Evolutionary conservation across 2,888 invertebrate genomes (phyloP).

Genomic region (Apodemia duryi): DNA sequence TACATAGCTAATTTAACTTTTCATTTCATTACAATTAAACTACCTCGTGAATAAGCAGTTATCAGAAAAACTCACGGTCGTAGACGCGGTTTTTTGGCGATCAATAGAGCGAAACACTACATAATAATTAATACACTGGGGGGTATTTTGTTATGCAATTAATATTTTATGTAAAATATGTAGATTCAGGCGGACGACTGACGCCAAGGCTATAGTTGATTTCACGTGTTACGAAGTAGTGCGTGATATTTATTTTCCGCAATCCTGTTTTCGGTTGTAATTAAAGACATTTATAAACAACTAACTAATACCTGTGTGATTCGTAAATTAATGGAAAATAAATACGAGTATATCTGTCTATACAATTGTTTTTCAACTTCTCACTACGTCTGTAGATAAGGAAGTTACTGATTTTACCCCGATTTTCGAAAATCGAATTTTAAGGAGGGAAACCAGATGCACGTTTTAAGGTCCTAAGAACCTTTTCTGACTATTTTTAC

Average conservation of each 20-base stretch:
- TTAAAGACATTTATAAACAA: neutral
- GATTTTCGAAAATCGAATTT: too few species aligned
- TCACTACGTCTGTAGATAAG: too few species aligned
- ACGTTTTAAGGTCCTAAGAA: too few species aligned
- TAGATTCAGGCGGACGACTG: slow-evolving; percentile 6
- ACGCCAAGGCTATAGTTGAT: slow-evolving; percentile 9
- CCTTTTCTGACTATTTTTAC: too few species aligned
- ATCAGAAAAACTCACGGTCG: slow-evolving; percentile 3
- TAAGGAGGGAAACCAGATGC: too few species aligned
- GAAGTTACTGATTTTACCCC: too few species aligned
- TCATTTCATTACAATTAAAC: neutral
- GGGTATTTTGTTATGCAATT: slow-evolving; percentile 5
- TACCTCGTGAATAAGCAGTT: slow-evolving; percentile 1
- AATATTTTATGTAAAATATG: slow-evolving; percentile 8
- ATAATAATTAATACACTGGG: neutral
- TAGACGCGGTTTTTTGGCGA: slow-evolving; percentile 7
- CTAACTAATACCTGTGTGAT: neutral
- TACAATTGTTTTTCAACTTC: too few species aligned
- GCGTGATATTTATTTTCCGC: slow-evolving; percentile 4
- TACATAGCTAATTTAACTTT: neutral
- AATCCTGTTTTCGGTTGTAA: neutral
- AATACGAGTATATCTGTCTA: too few species aligned
- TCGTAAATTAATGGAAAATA: neutral
- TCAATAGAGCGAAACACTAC: slow-evolving; percentile 1
- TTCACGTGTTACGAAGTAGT: slow-evolving; percentile 8